These are phyloP conservation scores for Ctenodactylus gundi DNA, from an alignment of 2,113 vertebrate genomes.

Conservation along the genomic window DNA sequence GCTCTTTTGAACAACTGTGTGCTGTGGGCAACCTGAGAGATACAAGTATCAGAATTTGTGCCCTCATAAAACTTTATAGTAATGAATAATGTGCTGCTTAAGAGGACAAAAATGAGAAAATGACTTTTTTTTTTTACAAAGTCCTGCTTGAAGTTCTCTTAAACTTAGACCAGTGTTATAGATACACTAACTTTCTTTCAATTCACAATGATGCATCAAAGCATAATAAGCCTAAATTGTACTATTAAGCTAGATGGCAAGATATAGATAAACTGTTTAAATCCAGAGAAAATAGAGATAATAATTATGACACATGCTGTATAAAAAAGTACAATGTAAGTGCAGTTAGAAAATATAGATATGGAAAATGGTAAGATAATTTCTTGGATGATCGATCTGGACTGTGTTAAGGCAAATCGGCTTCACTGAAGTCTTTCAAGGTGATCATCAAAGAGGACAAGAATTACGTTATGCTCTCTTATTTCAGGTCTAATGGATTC, in stretches of 20 bases:
- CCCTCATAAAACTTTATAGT: background rate
- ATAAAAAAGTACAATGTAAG: slow-evolving; percentile 32
- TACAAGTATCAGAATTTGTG: background rate
- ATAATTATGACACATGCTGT: slow-evolving; percentile 11
- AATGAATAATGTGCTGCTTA: background rate
- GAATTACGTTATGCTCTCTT: slow-evolving; percentile 51
- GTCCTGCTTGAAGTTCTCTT: slow-evolving; percentile 20
- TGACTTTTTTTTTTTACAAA: slow-evolving; percentile 31
- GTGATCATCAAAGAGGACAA: slow-evolving; percentile 49
- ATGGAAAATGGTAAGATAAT: slow-evolving; percentile 58
- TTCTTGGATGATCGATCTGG: slow-evolving; percentile 65
- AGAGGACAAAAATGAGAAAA: background rate
- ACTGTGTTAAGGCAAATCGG: slow-evolving; percentile 32
- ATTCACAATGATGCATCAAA: slow-evolving; percentile 46
- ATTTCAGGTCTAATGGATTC: slow-evolving; percentile 57
- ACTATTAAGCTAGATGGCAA: slow-evolving; percentile 44
- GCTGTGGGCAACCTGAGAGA: background rate
- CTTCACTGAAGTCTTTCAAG: slow-evolving; percentile 27
- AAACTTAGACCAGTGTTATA: slow-evolving; percentile 12
- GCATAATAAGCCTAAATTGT: slow-evolving; percentile 63
- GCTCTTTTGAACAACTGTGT: background rate
- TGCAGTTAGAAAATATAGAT: slow-evolving; percentile 54
- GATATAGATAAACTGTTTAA: slow-evolving; percentile 48
- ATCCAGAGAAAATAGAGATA: slow-evolving; percentile 43
- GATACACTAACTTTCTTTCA: slow-evolving; percentile 33